phyloP scores from a whole-genome alignment of 2,888 invertebrate species.

The Abscondita cerata region DNA sequence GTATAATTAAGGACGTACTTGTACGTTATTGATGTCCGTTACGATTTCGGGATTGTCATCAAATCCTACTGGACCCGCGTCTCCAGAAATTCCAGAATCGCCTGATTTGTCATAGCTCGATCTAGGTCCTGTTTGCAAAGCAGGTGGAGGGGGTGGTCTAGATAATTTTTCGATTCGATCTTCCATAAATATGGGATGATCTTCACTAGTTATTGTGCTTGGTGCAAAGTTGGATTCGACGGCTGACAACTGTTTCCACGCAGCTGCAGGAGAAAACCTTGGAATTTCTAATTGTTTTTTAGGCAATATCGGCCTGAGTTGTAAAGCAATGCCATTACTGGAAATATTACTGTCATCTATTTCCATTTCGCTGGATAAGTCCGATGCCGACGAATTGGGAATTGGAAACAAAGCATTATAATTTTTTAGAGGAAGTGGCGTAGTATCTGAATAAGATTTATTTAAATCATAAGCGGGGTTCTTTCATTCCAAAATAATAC shows the following conservation, averaged over 20 bases:
- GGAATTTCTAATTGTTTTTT: conserved; percentile 80
- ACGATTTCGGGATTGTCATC: conserved; percentile 59
- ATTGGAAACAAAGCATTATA: conserved; percentile 39
- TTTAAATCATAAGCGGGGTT: conserved; percentile 46
- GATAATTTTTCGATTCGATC: conserved; percentile 63
- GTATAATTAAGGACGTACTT: no score
- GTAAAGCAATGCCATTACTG: conserved; percentile 72
- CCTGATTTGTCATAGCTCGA: conserved; percentile 76
- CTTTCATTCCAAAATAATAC: conserved; percentile 84
- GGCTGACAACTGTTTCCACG: conserved; percentile 76
- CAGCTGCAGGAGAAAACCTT: conserved; percentile 81
- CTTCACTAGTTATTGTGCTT: conserved; percentile 47
- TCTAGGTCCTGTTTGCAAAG: conserved; percentile 60
- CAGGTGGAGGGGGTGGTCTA: conserved; percentile 60
- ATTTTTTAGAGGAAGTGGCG: conserved; percentile 37
- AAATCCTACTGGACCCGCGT: conserved; percentile 68
- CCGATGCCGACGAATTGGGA: conserved; percentile 62
- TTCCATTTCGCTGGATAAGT: conserved; percentile 64
- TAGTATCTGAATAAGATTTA: conserved; percentile 22
- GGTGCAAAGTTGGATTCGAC: conserved; percentile 61
- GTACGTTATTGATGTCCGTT: conserved; percentile 49
- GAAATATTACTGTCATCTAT: conserved; percentile 55
- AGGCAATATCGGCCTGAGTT: conserved; percentile 79
- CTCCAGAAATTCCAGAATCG: conserved; percentile 84
- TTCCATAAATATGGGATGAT: conserved; percentile 58